Evolutionary conservation across 2,113 vertebrate genomes (phyloP).

Genomic region (Plotosus lineatus): DNA sequence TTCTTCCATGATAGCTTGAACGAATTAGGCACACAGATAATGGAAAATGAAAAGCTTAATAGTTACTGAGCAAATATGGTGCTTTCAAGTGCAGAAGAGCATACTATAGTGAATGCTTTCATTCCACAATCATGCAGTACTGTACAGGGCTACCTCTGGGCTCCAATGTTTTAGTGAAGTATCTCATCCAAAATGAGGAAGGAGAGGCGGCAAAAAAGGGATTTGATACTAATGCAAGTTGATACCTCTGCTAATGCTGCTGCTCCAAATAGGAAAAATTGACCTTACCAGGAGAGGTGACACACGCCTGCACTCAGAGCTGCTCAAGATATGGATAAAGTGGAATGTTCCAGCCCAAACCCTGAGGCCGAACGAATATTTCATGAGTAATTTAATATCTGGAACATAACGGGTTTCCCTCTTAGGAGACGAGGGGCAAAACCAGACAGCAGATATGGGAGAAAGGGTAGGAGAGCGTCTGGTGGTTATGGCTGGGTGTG

Average conservation of each 20-base stretch:
- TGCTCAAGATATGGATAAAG: conserved; percentile 61
- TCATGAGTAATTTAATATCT: conserved; percentile 83
- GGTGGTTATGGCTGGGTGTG: neutral
- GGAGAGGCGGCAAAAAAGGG: conserved; percentile 61
- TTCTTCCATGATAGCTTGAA: neutral
- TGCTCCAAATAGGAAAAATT: conserved; percentile 74
- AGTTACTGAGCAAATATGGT: conserved; percentile 61
- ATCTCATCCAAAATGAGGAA: conserved; percentile 19
- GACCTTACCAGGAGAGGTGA: conserved; percentile 71
- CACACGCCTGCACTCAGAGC: conserved; percentile 63
- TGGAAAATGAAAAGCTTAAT: conserved; percentile 8
- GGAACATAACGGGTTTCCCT: conserved; percentile 68
- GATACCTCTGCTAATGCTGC: conserved; percentile 67
- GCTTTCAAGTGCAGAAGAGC: conserved; percentile 60
- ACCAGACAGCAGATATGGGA: conserved; percentile 61
- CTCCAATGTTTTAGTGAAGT: conserved; percentile 55
- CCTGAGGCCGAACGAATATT: conserved; percentile 74
- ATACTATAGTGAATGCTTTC: conserved; percentile 54
- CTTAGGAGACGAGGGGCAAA: conserved; percentile 61
- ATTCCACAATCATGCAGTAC: conserved; percentile 61
- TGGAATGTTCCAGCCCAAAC: conserved; percentile 64
- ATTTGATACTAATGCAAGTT: conserved; percentile 65
- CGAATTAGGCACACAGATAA: neutral
- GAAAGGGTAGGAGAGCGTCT: conserved; percentile 14
- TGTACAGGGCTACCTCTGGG: conserved; percentile 60